Evolutionary conservation across 1,140 invertebrate species (phyloP).

Genomic region (Cyphomyrmex costatus): DNA sequence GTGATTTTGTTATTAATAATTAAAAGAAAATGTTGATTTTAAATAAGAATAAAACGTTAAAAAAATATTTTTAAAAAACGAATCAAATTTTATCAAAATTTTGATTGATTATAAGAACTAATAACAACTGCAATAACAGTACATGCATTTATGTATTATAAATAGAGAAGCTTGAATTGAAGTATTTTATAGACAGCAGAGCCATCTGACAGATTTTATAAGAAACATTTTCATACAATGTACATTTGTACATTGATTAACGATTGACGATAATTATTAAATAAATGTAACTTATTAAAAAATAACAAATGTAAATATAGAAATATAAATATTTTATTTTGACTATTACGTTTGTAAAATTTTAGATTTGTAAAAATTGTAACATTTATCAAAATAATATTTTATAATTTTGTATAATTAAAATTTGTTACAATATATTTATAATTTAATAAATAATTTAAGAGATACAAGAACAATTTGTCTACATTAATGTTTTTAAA

Average conservation of each 20-base stretch:
- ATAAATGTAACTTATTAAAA: background rate
- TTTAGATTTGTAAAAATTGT: background rate
- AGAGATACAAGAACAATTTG: background rate
- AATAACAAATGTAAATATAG: background rate
- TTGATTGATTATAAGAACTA: background rate
- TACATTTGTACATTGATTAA: background rate
- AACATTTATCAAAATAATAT: background rate
- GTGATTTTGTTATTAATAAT: background rate
- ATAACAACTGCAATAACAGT: background rate
- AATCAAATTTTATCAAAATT: background rate
- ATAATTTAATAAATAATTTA: background rate
- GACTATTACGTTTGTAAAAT: background rate
- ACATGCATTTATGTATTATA: too few relatives aligned
- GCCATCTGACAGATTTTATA: slow-evolving; percentile 8
- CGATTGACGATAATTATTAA: slow-evolving; percentile 11
- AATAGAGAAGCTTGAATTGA: background rate
- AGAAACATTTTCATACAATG: background rate
- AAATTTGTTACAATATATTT: background rate
- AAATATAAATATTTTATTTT: background rate
- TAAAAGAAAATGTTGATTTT: background rate
- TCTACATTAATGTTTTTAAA: background rate
- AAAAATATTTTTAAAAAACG: background rate
- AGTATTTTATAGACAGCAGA: background rate
- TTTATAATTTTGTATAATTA: background rate
- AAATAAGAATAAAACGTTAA: background rate